These are phyloP conservation scores for Elanoides forficatus DNA, from an alignment of 2,113 vertebrate genomes.

Conservation along the genomic window DNA sequence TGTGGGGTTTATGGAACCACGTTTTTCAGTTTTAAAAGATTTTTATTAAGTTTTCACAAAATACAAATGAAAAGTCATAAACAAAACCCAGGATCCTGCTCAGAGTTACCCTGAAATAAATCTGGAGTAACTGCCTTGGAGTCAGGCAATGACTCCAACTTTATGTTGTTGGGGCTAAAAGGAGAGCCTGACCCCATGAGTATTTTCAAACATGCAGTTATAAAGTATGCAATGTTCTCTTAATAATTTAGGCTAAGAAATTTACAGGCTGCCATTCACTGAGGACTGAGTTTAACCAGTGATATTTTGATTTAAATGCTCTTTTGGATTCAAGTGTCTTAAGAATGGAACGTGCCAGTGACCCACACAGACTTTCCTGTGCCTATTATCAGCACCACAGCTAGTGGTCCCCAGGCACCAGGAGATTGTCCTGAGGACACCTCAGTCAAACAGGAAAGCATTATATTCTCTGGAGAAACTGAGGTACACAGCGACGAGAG, in stretches of 20 bases:
- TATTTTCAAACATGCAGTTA: constrained; percentile 52
- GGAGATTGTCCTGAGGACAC: constrained; percentile 18
- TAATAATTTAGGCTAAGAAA: constrained; percentile 56
- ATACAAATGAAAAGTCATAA: constrained; percentile 58
- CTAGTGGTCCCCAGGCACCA: background rate
- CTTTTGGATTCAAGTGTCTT: constrained; percentile 8
- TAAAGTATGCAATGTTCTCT: constrained; percentile 48
- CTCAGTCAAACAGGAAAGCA: background rate
- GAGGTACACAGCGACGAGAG: background rate
- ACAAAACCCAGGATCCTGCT: constrained; percentile 34
- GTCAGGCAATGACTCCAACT: constrained; percentile 45
- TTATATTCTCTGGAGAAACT: background rate
- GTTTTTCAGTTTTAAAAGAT: constrained; percentile 52
- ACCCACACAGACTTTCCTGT: constrained; percentile 11
- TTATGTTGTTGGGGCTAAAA: constrained; percentile 38
- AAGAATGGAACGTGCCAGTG: constrained; percentile 55
- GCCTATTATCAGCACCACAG: background rate
- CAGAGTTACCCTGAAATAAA: constrained; percentile 48
- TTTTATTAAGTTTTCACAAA: constrained; percentile 66
- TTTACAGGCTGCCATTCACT: constrained; percentile 56
- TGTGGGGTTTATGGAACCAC: constrained; percentile 37
- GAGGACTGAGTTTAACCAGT: constrained; percentile 33
- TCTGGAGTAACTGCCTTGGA: constrained; percentile 38
- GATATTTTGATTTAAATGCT: constrained; percentile 50
- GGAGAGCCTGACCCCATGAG: constrained; percentile 40